Conservation (phyloP, 1,140 invertebrate genomes). For the Metopolophium dirhodum region DNA sequence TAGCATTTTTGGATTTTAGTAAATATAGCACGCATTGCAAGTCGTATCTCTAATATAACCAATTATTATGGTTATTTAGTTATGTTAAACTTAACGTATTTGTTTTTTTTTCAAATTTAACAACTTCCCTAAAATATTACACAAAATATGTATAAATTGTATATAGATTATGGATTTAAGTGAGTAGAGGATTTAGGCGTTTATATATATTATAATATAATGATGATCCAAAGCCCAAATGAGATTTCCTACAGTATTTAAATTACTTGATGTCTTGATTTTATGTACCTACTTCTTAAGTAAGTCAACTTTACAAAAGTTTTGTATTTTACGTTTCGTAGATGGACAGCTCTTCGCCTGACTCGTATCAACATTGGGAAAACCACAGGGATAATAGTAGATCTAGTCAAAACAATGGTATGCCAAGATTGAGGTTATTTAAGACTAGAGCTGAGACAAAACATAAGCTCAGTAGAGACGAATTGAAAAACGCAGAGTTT, state of each 20-base stretch:
- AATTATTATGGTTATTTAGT: not conserved
- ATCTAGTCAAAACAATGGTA: constrained; percentile 53
- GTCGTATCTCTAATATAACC: not conserved
- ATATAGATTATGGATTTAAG: not conserved
- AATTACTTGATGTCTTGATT: not conserved
- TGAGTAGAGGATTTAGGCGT: not conserved
- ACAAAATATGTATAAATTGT: not conserved
- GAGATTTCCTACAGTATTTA: not conserved
- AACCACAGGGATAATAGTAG: constrained; percentile 58
- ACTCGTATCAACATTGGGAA: constrained; percentile 66
- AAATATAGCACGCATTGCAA: not conserved
- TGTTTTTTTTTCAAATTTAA: not conserved
- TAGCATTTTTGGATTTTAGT: not conserved
- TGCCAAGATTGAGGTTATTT: constrained; percentile 71
- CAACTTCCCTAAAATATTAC: not conserved
- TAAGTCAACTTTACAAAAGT: not conserved
- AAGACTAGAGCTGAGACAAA: constrained; percentile 75
- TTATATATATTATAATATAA: too few species aligned
- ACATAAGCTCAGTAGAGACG: constrained; percentile 58
- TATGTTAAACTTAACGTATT: not conserved
- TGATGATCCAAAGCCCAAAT: not conserved
- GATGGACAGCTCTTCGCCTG: constrained; percentile 66
- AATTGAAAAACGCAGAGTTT: constrained; percentile 56
- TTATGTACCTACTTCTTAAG: not conserved
- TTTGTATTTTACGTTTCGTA: not conserved